Evolutionary conservation across 2,113 vertebrate species (phyloP).

Genomic region (Centropus unirufus): DNA sequence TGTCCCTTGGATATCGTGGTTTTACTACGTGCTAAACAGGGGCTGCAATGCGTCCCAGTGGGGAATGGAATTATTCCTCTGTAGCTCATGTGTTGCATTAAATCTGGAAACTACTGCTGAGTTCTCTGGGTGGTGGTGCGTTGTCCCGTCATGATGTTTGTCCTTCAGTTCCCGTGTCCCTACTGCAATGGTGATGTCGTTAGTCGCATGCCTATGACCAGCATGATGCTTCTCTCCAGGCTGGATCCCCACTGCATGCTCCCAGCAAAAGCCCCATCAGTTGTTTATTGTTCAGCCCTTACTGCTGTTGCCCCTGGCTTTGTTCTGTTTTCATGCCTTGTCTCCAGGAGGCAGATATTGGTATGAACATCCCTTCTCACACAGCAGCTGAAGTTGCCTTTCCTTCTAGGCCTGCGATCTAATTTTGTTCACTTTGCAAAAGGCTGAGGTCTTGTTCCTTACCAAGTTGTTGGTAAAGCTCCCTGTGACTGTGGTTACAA

Average conservation of each 20-base stretch:
- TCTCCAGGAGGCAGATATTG: background rate
- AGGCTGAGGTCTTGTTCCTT: background rate
- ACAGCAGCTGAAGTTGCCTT: background rate
- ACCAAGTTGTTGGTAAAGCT: background rate
- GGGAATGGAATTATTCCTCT: background rate
- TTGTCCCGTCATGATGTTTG: fast-evolving
- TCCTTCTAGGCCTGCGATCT: background rate
- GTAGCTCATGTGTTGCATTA: background rate
- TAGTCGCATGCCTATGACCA: fast-evolving
- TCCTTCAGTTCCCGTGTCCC: background rate
- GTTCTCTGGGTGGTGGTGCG: background rate
- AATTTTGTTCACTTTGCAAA: background rate
- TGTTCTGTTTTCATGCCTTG: background rate
- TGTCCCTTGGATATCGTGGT: background rate
- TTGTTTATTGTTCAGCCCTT: background rate
- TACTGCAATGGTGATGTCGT: background rate
- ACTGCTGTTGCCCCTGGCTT: background rate
- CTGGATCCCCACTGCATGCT: background rate
- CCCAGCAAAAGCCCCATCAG: background rate
- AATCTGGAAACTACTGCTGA: background rate
- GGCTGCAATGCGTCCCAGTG: fast-evolving
- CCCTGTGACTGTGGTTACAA: background rate
- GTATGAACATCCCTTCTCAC: background rate
- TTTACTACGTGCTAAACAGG: background rate
- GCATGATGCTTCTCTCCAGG: background rate